Base-by-base conservation (phyloP, 1,140 invertebrate species). In the Pogonus chalceus region DNA sequence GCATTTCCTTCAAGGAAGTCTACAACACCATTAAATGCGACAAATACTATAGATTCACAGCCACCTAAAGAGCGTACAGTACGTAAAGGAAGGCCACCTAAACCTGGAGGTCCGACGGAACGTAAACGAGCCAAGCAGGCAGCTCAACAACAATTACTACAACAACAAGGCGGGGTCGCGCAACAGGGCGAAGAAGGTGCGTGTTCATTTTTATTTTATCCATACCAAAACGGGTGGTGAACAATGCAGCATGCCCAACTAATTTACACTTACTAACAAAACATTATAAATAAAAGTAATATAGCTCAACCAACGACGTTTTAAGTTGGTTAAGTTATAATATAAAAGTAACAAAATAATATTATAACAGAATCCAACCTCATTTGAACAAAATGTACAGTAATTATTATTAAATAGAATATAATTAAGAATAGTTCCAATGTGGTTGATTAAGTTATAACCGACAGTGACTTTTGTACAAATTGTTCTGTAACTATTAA, bases 61-160 rank as follows among this genome's bases (percentile, higher is more conserved):
- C 49, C 31, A 20, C n/a, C 39, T 22, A 49, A 56, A 35, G 37
- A 51, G 10, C 24, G 14, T 22, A 12, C 24, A 54, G 47, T 58
- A 20, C 70, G 66, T 52, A 73, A 76, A 61, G 70, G 71, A n/a
- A 59, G 69, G 23, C 69, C 71, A 16, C 68, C 70, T 35, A 76
- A 75, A 62, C 66, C 67, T 18, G 69, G 69, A 20, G 71, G 70
- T 46, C 68, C 70, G 0, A 72, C 72, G 0, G 73, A 75, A 54
- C 69, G 72, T 43, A 76, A 76, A 51, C 60, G 72, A 43, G 47
- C 52, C 16, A 56, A 49, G 31, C 56, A 61, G 31, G 24, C 1
- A 4, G 18, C 18, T 12, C 3, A 4, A 3, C 9, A 9, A 3
- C 9, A 9, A 12, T 9, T 16, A 18, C 18, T 43, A 18, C 37